Evolutionary conservation across 2,797 vertebrate genomes (phyloP).

Genomic region (Myotis findleyi): DNA sequence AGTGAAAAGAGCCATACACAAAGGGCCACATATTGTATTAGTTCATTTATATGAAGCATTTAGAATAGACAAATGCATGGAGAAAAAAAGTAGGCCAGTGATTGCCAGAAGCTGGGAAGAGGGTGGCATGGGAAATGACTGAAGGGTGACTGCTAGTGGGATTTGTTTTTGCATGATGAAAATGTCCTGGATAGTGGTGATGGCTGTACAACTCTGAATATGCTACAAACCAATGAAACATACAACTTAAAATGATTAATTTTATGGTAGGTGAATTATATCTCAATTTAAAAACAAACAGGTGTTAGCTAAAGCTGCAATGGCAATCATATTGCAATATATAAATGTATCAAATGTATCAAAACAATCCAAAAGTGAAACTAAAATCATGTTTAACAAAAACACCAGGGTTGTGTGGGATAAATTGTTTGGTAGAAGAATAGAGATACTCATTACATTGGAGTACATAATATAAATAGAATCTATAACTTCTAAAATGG

Average conservation of each 20-base stretch:
- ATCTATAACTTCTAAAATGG: conserved; percentile 4
- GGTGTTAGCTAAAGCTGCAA: not conserved
- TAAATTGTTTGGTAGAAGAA: not conserved
- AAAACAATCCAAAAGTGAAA: not conserved
- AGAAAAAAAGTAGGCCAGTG: not conserved
- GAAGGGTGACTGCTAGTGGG: not conserved
- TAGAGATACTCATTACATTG: not conserved
- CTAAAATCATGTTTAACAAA: not conserved
- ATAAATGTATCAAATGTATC: not conserved
- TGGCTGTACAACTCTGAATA: not conserved
- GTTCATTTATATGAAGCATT: not conserved
- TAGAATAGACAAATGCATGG: not conserved
- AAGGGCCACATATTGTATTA: not conserved
- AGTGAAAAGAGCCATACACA: conserved; percentile 6
- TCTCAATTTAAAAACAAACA: not conserved
- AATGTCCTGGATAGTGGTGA: not conserved
- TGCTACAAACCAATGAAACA: not conserved
- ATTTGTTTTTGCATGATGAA: not conserved
- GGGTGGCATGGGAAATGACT: not conserved
- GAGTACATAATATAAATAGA: not conserved
- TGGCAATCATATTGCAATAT: not conserved
- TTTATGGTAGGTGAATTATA: not conserved
- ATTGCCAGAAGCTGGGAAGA: not conserved
- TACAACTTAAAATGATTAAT: not conserved
- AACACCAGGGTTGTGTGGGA: not conserved